Percentiles rank a stretch among this genome's conserved stretches.
Evolutionary conservation across 2,888 invertebrate genomes (phyloP).

Genomic region (Andricus curvator): DNA sequence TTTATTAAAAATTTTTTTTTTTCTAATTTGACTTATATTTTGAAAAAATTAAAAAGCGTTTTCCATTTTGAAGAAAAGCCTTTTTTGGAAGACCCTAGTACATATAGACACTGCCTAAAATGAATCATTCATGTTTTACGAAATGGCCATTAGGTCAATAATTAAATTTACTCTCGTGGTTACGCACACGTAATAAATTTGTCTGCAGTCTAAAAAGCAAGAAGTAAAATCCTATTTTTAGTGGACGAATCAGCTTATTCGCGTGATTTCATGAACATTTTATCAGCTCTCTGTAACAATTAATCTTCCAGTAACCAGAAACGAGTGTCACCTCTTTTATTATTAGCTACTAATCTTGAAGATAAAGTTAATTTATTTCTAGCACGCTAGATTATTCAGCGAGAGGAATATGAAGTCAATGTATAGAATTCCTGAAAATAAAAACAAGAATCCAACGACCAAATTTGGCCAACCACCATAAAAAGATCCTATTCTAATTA

Average conservation of each 20-base stretch:
- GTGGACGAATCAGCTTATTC: constrained; percentile 31
- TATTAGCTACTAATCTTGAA: background rate
- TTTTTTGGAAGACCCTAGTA: too few relatives aligned
- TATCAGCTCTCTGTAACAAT: background rate
- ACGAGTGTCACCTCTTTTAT: background rate
- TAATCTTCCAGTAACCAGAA: background rate
- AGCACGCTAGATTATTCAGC: background rate
- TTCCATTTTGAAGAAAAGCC: too few relatives aligned
- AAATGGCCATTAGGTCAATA: background rate
- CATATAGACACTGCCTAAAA: background rate
- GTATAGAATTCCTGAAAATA: too few relatives aligned
- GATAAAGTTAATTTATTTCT: background rate
- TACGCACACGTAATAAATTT: background rate
- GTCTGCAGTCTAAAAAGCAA: background rate
- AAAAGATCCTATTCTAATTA: too few relatives aligned
- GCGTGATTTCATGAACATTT: background rate
- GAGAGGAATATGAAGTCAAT: background rate
- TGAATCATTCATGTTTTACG: background rate
- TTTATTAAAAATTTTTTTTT: too few relatives aligned
- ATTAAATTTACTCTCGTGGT: background rate
- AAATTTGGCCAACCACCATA: too few relatives aligned
- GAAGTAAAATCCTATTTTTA: constrained; percentile 42
- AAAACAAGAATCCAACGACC: too few relatives aligned
- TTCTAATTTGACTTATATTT: too few relatives aligned
- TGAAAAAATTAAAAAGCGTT: too few relatives aligned